Base-by-base conservation (phyloP, 2,888 invertebrate genomes). In the Prenolepis imparis region DNA sequence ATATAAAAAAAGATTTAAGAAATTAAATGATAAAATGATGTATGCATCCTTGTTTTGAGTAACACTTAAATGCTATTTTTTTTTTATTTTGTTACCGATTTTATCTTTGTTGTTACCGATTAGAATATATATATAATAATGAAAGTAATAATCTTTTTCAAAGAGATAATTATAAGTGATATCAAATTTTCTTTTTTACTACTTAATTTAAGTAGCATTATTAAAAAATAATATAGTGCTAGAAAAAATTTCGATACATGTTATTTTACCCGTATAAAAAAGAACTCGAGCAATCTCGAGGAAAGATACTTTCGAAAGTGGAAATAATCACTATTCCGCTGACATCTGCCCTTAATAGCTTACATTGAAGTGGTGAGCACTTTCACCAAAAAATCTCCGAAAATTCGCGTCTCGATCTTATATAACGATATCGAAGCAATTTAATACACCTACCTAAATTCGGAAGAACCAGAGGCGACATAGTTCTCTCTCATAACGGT, bases 331-430 rank as follows among this genome's bases (percentile, higher is more conserved):
- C 32, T 24, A 66, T 24, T 24, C 24, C 41, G n/a, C 5, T 32
- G 4, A n/a, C 48, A n/a, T 61, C 18, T 21, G 44, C 59, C 36
- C 59, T 12, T 44, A 15, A 75, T 63, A 63, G 6, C 8, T 21
- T 48, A 39, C 11, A 39, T n/a, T 12, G 55, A 67, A n/a, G 44
- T 66, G 24, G 48, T 18, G 24, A 18, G 72, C 48, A 72, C 78
- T 80, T 80, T 80, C 78, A 80, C 72, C 59, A 24, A 72, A 44
- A 72, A 61, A 80, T 72, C 36, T 80, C 36, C 59, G 8, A 80
- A 80, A 80, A 72, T 36, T 41, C 28, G 44, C 57, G 18, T 24
- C 59, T 48, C 59, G 72, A 6, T 21, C 59, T 59, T 80, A 72
- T 80, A 72, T 72, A 78, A 78, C 57, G 70, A 72, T 41, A 44